Evolutionary conservation across 2,888 invertebrate species (phyloP).

Genomic region (Acanthosepion esculentum): DNA sequence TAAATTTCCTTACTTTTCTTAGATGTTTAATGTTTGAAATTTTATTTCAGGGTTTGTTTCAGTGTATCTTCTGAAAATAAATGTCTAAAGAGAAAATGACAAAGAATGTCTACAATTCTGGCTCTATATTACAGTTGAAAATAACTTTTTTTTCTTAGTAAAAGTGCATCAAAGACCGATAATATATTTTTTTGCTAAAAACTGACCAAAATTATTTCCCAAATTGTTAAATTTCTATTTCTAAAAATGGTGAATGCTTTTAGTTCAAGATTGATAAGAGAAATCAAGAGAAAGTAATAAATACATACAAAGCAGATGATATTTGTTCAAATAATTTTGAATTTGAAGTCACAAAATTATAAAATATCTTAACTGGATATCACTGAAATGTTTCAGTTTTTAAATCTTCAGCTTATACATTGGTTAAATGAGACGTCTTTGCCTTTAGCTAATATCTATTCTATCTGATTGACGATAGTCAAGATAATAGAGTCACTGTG

Average conservation of each 20-base stretch:
- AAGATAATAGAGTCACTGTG: no score
- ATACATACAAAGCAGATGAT: not conserved
- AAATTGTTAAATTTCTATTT: no score
- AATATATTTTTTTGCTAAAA: not conserved
- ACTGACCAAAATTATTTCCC: no score
- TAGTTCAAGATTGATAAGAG: not conserved
- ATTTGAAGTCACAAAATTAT: not conserved
- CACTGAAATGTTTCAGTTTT: not conserved
- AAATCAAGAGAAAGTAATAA: not conserved
- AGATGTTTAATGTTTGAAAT: not conserved
- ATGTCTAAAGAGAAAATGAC: not conserved
- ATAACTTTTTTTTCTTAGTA: not conserved
- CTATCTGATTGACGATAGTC: no score
- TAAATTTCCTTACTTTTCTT: not conserved
- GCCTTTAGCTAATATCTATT: no score
- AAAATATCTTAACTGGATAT: not conserved
- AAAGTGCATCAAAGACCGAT: not conserved
- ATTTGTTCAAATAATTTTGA: not conserved
- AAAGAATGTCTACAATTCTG: not conserved
- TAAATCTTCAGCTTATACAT: not conserved
- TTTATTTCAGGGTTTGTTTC: not conserved
- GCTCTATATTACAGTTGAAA: not conserved
- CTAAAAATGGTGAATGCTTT: not conserved
- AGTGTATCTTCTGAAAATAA: not conserved
- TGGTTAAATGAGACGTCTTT: not conserved